Base-by-base conservation (phyloP, 2,888 invertebrate genomes). In the Torymus aiolomorphi region DNA sequence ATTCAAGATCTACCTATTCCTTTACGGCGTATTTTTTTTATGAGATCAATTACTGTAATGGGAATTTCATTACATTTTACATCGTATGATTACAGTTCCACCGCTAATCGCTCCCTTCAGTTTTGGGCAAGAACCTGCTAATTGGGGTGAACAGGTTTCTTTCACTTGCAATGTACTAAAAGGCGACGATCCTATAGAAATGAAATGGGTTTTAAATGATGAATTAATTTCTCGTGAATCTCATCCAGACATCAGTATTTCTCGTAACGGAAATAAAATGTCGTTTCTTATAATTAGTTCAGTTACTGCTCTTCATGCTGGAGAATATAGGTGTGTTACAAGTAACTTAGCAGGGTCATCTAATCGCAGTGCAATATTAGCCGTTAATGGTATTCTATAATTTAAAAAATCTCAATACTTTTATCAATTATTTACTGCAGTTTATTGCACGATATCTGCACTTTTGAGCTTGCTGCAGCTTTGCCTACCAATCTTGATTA, bases 61-160 rank as follows among this genome's bases (percentile, higher is more conserved):
- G 42, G 42, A 42, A 42, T 42, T 42, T 42, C 8, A 42, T 42
- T 42, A 42, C 42, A 8, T 42, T 42, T 42, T 8, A 42, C 42
- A 42, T 42, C 42, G 3, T 61, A 16, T 51, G 59, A 49, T 67
- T 73, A 16, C 63, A 78, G 92, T 92, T 85, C 89, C 92, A 80
- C 93, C 93, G 20, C 92, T 92, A 88, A 92, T 93, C 84, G 88
- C 91, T 67, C 92, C 93, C 65, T 93, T 94, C 84, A 90, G 91
- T 74, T 92, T 93, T 86, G 92, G 92, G 78, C 92, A 93, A 78
- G 91, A 91, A 61, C 90, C 92, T 57, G 90, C 92, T 20, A 95
- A 95, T 89, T 94, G 94, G 83, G 95, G 95, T 86, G 95, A 96
- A 90, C 93, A 94, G 88, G 94, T 94, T 78, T 93, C 94, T 84